Base-by-base conservation (phyloP, 2,888 invertebrate genomes). In the Amblyjoppa proteus region DNA sequence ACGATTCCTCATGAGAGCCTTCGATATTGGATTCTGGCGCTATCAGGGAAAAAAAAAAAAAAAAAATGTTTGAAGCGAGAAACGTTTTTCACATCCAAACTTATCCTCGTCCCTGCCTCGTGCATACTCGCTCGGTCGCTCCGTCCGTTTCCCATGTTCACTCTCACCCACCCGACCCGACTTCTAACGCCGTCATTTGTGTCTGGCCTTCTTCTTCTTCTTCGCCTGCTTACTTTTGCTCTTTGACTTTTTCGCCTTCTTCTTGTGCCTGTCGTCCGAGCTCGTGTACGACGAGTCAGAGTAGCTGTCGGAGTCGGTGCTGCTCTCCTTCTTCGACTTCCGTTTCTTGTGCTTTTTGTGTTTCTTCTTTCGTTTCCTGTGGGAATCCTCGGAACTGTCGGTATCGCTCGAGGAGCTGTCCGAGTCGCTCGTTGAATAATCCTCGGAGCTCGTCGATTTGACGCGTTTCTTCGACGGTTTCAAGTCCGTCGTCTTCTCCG, bases 131-230 rank as follows among this genome's bases (percentile, higher is more conserved):
- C 66, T 13, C 49, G 58, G 49, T 49, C 34, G 66, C 66, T 11
- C 38, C 70, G 64, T 61, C 25, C 13, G 64, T 41, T 71, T 66
- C 66, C 49, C 25, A 51, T 11, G 11, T 45, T 56, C 1, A 53
- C 66, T 66, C 9, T 51, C 77, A n/a, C 25, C 16, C 75, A 20
- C 64, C 49, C 45, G 31, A 20, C 64, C 49, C 45, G 31, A 34
- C 20, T 31, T 77, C 83, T 90, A 91, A 78, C 88, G 89, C 9
- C 91, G 92, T 94, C 94, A 95, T 93, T 95, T 95, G 89, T 95
- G 95, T 89, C 96, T 96, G 1, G 96, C 95, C 93, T 97, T 97
- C 93, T 97, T 97, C 94, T 96, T 97, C 93, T 97, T 97, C 92
- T 96, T 97, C 89, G 95, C 95, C 38, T 96, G 95, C 90, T 96